phyloP scores from a whole-genome alignment of 23 tunicate genomes.

The Halocynthia roretzi region DNA sequence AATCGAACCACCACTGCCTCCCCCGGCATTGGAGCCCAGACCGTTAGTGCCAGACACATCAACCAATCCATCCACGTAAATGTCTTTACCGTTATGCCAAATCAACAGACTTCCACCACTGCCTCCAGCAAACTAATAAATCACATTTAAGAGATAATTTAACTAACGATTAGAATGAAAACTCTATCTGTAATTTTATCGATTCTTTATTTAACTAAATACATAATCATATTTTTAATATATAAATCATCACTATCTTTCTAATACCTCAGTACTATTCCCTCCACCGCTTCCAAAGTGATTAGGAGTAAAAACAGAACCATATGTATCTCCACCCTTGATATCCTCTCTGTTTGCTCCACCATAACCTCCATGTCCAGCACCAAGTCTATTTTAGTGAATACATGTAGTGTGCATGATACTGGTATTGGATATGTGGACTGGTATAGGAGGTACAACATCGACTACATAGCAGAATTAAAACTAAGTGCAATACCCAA shows the following conservation, averaged over 20 bases:
- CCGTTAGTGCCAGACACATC: conserved; percentile 24
- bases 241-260: too few relatives aligned
- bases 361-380: conserved; percentile 35
- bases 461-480: background rate
- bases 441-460: background rate
- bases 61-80: conserved; percentile 18
- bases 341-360: conserved; percentile 13
- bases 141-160: background rate
- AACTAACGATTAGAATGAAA: too few relatives aligned
- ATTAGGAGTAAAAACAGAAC: conserved; percentile 14
- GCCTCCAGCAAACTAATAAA: conserved; percentile 16
- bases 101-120: conserved; percentile 16
- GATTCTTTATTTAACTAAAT: too few relatives aligned
- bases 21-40: conserved; percentile 18
- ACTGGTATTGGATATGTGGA: too few relatives aligned
- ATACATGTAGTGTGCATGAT: too few relatives aligned
- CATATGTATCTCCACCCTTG: conserved; percentile 28
- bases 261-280: background rate
- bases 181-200: too few relatives aligned
- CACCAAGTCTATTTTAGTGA: conserved; percentile 3
- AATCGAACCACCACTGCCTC: conserved; percentile 30
- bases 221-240: too few relatives aligned
- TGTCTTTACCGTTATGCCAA: conserved; percentile 17
- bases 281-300: conserved; percentile 32
- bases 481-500: conserved; percentile 13